Conservation (phyloP, 2,113 vertebrate genomes). For the Poeciliopsis turrubarensis region DNA sequence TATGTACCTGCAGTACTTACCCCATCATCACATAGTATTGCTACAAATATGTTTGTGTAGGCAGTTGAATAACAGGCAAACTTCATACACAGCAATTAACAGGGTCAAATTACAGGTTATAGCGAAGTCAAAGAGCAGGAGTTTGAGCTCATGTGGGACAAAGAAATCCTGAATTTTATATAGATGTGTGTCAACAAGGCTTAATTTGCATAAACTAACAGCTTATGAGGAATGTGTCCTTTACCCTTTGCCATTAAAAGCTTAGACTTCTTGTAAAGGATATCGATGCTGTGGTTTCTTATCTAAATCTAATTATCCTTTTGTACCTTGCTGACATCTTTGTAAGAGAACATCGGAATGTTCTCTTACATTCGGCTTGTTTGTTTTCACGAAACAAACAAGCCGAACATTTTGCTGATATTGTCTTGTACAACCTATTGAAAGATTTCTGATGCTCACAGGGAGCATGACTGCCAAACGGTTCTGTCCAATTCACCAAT, state of each 20-base stretch:
- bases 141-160: background rate
- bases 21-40: constrained; percentile 21
- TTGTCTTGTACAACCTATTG: background rate
- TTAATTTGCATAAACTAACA: background rate
- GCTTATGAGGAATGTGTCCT: background rate
- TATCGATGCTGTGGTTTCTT: background rate
- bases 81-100: constrained; percentile 2
- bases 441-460: background rate
- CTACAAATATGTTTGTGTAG: constrained; percentile 6
- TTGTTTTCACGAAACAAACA: background rate
- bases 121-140: background rate
- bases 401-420: background rate
- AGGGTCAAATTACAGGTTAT: constrained; percentile 1
- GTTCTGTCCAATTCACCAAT: background rate
- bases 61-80: background rate
- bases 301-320: background rate
- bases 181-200: background rate
- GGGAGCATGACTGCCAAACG: background rate
- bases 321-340: constrained; percentile 4
- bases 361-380: no score
- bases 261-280: background rate
- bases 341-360: background rate
- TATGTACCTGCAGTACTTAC: constrained; percentile 24
- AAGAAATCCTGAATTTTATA: background rate
- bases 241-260: background rate